Evolutionary conservation across 1,140 invertebrate genomes (phyloP).

Genomic region (Trachymyrmex septentrionalis): DNA sequence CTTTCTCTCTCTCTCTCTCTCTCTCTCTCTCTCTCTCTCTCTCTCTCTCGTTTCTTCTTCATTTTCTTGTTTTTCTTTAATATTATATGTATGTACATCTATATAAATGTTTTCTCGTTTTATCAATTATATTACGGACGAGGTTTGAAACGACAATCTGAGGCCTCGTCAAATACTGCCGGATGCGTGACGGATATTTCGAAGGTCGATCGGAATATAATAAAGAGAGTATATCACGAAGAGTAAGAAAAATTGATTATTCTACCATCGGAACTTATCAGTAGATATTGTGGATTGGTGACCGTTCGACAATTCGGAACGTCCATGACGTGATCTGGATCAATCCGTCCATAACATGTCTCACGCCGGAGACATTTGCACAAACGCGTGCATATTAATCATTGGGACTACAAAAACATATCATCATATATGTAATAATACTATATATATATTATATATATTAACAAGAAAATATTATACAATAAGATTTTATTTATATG

Average conservation of each 20-base stretch:
- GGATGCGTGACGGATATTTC: slow-evolving; percentile 81
- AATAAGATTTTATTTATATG: slow-evolving; percentile 86
- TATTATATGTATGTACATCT: slow-evolving; percentile 21
- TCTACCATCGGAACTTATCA: not conserved
- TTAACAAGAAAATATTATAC: slow-evolving; percentile 82
- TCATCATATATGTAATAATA: slow-evolving; percentile 85
- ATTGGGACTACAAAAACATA: slow-evolving; percentile 87
- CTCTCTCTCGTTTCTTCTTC: slow-evolving; percentile 51
- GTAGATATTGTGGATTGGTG: not conserved
- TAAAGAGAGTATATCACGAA: not conserved
- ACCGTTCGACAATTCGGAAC: slow-evolving; percentile 80
- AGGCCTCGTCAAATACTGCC: slow-evolving; percentile 86
- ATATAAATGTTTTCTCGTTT: slow-evolving; percentile 41
- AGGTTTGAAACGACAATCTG: slow-evolving; percentile 84
- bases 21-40: slow-evolving; percentile 64
- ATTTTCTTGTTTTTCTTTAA: not conserved
- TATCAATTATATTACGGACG: slow-evolving; percentile 69
- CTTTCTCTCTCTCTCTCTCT: slow-evolving; percentile 67
- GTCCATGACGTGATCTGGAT: slow-evolving; percentile 81
- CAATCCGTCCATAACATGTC: slow-evolving; percentile 87
- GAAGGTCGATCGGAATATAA: slow-evolving; percentile 73
- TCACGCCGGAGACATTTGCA: slow-evolving; percentile 84
- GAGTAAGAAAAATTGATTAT: not conserved
- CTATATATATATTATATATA: slow-evolving; percentile 71
- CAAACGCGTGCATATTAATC: slow-evolving; percentile 86